Conservation (phyloP, 2,888 invertebrate genomes). For the Gerris lacustris region DNA sequence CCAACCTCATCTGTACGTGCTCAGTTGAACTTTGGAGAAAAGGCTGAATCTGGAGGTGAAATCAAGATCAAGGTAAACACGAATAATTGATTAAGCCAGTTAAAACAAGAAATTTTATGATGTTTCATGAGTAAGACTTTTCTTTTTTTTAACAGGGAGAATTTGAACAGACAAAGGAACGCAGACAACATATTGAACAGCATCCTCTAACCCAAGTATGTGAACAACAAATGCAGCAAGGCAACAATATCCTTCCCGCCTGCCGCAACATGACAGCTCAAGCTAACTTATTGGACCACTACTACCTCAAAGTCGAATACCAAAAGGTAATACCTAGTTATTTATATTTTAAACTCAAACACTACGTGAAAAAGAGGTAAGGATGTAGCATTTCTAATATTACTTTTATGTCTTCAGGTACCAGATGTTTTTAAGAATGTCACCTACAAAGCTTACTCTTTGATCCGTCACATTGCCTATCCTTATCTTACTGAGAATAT, state of each 20-base stretch:
- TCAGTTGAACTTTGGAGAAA: constrained; percentile 43
- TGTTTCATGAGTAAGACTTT: too few relatives aligned
- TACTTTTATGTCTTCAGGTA: constrained; percentile 30
- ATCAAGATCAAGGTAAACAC: constrained; percentile 36
- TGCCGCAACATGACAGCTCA: constrained; percentile 46
- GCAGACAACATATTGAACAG: constrained; percentile 41
- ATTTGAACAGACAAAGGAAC: constrained; percentile 42
- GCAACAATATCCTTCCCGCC: constrained; percentile 45
- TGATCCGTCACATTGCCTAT: constrained; percentile 40
- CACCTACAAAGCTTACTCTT: constrained; percentile 40
- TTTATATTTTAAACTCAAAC: too few relatives aligned
- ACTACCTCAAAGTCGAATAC: constrained; percentile 42
- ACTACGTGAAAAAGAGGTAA: too few relatives aligned
- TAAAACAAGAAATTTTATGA: too few relatives aligned
- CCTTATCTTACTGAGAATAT: constrained; percentile 43
- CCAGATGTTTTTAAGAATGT: constrained; percentile 39
- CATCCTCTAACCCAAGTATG: constrained; percentile 42
- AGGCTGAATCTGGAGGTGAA: constrained; percentile 35
- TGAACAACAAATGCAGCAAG: constrained; percentile 42
- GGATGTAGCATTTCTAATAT: too few relatives aligned
- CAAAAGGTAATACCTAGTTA: constrained; percentile 35
- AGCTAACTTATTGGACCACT: constrained; percentile 45
- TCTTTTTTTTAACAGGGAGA: constrained; percentile 36
- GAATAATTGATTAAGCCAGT: too few relatives aligned
- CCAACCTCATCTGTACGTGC: constrained; percentile 39